Base-by-base conservation (phyloP, 1,140 invertebrate genomes). In the Eurosta solidaginis region DNA sequence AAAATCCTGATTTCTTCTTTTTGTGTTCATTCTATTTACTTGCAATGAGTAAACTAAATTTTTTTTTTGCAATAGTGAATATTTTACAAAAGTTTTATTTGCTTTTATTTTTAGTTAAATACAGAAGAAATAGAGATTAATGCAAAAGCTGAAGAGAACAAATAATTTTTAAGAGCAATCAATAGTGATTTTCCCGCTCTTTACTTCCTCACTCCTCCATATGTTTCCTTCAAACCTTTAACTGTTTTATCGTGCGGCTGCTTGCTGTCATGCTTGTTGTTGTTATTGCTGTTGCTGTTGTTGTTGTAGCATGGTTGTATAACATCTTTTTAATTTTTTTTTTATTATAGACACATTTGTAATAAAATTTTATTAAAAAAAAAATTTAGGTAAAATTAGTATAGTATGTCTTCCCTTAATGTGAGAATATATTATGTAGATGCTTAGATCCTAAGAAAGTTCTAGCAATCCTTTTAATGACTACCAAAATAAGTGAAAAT, bases 251-350 rank as follows among this genome's bases (percentile, higher is more conserved):
- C 33, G 59, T 42, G 59, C 59, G 59, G 59, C 59, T 68, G 59
- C 59, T 68, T 40, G 33, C 33, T 68, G 59, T 68, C 59, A 33
- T 68, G n/a, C 33, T 68, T 68, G 33, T 68, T 68, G 59, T 63
- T 63, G 7, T 47, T 63, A 33, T 36, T 40, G 17, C 40, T 63
- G 14, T 36, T 63, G 54, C 17, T 40, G 54, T 68, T 68, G 59
- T 68, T 68, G 9, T 68, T 40, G 22, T 47, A 42, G 1, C n/a
- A 68, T 68, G 36, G 33, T 68, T 42, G 33, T 22, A 68, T 1
- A 59, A 59, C 22, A 27, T 10, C 22, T 29, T 40, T 17, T 68
- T 68, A n/a, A 40, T 68, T 3, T 59, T 59, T 25, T 68, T 68
- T n/a, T 68, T 40, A 29, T 68, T 68, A 33, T 68, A 29, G 33